These are phyloP conservation scores for Myoxocephalus aenaeus DNA, from an alignment of 2,797 vertebrate species.

Conservation along the genomic window DNA sequence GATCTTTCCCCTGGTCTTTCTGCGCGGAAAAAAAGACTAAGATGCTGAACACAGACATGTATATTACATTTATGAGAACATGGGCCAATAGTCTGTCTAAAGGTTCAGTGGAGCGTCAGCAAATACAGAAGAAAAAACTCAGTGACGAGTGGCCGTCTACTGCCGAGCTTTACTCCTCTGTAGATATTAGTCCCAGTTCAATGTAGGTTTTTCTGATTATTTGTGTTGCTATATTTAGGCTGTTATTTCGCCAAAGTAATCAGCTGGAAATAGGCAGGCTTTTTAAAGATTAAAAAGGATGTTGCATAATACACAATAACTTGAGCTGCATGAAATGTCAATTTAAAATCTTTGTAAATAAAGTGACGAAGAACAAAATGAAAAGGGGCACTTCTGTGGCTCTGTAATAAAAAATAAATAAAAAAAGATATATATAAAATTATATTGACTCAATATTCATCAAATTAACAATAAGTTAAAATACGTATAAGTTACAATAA, in stretches of 20 bases:
- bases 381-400: not conserved
- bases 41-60: constrained; percentile 68
- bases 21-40: constrained; percentile 60
- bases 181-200: constrained; percentile 22
- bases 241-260: constrained; percentile 35
- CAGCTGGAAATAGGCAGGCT: constrained; percentile 40
- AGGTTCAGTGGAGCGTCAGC: constrained; percentile 60
- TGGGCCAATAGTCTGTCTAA: constrained; percentile 56
- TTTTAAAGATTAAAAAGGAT: constrained; percentile 59
- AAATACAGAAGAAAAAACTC: constrained; percentile 36
- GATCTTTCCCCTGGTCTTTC: constrained; percentile 70
- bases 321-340: constrained; percentile 26
- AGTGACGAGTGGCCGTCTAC: constrained; percentile 35
- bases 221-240: constrained; percentile 27
- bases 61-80: constrained; percentile 77
- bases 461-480: not conserved
- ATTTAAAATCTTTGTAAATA: constrained; percentile 17
- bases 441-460: not conserved
- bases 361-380: not conserved
- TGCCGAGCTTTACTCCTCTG: constrained; percentile 35
- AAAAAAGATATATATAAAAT: not conserved
- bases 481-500: not conserved
- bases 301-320: constrained; percentile 43
- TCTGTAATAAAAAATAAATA: not conserved
- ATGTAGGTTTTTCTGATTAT: constrained; percentile 8